phyloP scores from a whole-genome alignment of 2,113 vertebrate genomes.

The Sander lucioperca region DNA sequence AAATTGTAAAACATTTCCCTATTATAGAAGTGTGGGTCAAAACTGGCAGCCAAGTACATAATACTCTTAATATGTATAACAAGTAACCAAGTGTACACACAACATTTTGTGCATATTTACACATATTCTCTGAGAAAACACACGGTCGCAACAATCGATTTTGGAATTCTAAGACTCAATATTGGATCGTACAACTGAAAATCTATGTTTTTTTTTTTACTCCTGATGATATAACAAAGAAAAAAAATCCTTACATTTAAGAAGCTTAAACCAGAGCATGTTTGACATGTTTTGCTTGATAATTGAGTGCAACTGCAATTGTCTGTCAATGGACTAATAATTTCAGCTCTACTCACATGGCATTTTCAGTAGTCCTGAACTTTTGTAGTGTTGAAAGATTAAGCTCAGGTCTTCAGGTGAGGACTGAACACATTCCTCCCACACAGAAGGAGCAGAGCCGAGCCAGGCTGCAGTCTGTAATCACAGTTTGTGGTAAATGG shows the following conservation, averaged over 20 bases:
- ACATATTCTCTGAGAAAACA: background rate
- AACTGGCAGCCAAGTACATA: background rate
- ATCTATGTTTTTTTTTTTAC: background rate
- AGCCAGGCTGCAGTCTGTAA: conserved; percentile 78
- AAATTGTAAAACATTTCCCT: background rate
- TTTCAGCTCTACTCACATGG: conserved; percentile 53
- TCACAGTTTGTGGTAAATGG: background rate
- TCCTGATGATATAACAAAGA: no score
- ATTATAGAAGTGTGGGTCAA: background rate
- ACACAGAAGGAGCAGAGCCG: conserved; percentile 46
- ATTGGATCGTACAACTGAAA: background rate
- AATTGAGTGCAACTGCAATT: background rate
- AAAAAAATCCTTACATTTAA: background rate
- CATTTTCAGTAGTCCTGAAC: conserved; percentile 63
- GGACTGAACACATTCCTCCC: conserved; percentile 65
- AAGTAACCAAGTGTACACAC: no score
- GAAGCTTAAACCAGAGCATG: background rate
- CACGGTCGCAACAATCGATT: background rate
- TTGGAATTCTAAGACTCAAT: background rate
- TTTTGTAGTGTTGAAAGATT: conserved; percentile 72
- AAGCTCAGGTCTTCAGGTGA: conserved; percentile 66
- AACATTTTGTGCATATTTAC: background rate
- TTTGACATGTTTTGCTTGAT: background rate
- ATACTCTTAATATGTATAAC: background rate
- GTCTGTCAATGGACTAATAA: background rate